Conservation (phyloP, 2,888 invertebrate species). For the Pilophorus perplexus region DNA sequence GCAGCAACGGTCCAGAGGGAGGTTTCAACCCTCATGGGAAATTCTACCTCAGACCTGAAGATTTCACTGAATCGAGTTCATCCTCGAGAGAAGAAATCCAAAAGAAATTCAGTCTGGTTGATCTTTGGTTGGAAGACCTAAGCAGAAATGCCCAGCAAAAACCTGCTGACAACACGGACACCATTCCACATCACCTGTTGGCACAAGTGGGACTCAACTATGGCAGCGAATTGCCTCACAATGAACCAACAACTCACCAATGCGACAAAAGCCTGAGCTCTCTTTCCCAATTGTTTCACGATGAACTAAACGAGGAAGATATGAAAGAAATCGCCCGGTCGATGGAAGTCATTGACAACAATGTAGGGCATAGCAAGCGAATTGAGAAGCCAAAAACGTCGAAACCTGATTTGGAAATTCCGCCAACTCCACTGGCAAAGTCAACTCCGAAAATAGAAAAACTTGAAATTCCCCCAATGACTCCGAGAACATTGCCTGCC, state of each 20-base stretch:
- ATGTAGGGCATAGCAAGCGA: background rate
- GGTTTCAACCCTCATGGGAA: too few relatives aligned
- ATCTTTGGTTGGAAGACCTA: too few relatives aligned
- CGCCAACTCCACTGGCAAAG: background rate
- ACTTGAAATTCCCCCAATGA: too few relatives aligned
- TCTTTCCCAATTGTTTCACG: slow-evolving; percentile 4
- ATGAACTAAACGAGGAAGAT: background rate
- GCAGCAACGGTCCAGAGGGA: too few relatives aligned
- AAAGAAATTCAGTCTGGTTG: background rate
- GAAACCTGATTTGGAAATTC: background rate
- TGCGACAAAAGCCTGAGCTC: background rate
- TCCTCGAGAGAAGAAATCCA: too few relatives aligned
- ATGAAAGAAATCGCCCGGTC: background rate
- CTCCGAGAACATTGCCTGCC: too few relatives aligned
- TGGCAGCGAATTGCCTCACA: background rate
- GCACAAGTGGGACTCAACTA: slow-evolving; percentile 3
- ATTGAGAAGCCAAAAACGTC: background rate
- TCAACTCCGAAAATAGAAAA: background rate
- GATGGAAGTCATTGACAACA: background rate
- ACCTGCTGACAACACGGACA: background rate
- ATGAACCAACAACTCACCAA: background rate
- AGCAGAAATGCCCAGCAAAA: background rate
- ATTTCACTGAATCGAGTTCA: background rate
- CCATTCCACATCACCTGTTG: slow-evolving; percentile 9
- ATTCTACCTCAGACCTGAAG: background rate